Conservation (phyloP, 1,140 invertebrate species). For the Meloidogyne chitwoodi region DNA sequence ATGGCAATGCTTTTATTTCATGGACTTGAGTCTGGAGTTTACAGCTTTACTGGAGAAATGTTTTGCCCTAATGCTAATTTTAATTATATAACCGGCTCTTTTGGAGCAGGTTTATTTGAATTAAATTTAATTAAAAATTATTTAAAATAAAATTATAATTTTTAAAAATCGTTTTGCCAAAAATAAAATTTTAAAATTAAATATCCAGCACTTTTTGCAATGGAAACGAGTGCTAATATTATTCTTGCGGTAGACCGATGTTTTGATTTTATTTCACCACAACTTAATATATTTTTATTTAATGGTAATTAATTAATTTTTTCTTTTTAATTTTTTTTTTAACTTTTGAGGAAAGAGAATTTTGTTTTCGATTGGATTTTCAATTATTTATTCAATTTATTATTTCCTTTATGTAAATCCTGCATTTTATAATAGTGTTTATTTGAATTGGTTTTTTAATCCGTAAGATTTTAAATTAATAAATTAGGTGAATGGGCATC, state of each 20-base stretch:
- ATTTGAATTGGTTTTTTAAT: constrained; percentile 8
- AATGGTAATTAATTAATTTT: neutral
- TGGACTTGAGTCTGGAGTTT: neutral
- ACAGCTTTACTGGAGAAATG: constrained; percentile 2
- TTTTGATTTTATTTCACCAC: neutral
- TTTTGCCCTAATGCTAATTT: neutral
- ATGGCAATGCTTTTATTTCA: constrained; percentile 3
- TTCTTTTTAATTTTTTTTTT: neutral
- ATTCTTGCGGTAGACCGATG: neutral
- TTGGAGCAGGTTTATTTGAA: neutral
- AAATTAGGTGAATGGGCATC: no score
- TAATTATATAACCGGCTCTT: neutral
- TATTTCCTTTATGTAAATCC: constrained; percentile 8
- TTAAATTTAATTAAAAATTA: no score
- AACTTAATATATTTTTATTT: neutral
- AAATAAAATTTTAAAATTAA: no score
- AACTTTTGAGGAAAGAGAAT: neutral
- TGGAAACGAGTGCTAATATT: neutral
- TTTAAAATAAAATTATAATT: no score
- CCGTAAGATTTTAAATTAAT: constrained; percentile 1
- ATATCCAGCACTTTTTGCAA: neutral
- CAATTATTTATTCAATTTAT: neutral
- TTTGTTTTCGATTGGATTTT: neutral
- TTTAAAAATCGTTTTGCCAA: no score
- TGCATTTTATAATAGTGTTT: neutral